Evolutionary conservation across 2,888 invertebrate genomes (phyloP).

Genomic region (Andrena minutula): DNA sequence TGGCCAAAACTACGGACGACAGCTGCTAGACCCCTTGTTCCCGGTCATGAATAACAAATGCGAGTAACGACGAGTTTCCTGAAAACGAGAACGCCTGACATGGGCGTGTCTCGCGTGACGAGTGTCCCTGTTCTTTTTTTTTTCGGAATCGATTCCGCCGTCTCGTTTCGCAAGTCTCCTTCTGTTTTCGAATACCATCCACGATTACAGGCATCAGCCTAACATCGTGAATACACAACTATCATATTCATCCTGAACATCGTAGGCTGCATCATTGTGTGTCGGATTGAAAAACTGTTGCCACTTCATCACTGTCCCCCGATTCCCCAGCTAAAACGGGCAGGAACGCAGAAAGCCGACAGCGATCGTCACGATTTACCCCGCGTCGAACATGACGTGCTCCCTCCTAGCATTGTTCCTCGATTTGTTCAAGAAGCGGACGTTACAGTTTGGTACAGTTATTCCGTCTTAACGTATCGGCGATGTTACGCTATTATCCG

Average conservation of each 20-base stretch:
- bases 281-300: background rate
- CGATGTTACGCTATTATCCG: constrained; percentile 72
- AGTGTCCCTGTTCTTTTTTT: constrained; percentile 40
- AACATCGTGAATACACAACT: constrained; percentile 2
- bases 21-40: constrained; percentile 38
- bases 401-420: constrained; percentile 3
- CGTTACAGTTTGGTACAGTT: constrained; percentile 53
- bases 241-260: background rate
- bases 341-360: constrained; percentile 18
- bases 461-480: constrained; percentile 16
- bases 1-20: constrained; percentile 48
- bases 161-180: constrained; percentile 45
- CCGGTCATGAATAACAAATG: constrained; percentile 69
- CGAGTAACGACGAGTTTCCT: constrained; percentile 60
- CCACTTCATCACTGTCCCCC: background rate
- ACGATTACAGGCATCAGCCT: constrained; percentile 19
- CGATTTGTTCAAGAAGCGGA: constrained; percentile 57
- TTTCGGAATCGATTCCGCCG: constrained; percentile 58
- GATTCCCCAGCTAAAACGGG: background rate
- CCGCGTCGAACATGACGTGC: constrained; percentile 9
- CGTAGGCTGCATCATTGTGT: no score
- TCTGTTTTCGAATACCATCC: constrained; percentile 14
- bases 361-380: constrained; percentile 18
- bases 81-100: constrained; percentile 62
- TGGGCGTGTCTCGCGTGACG: constrained; percentile 67